Conservation (phyloP, 2,113 vertebrate species). For the Hippocampus guttulatus region DNA sequence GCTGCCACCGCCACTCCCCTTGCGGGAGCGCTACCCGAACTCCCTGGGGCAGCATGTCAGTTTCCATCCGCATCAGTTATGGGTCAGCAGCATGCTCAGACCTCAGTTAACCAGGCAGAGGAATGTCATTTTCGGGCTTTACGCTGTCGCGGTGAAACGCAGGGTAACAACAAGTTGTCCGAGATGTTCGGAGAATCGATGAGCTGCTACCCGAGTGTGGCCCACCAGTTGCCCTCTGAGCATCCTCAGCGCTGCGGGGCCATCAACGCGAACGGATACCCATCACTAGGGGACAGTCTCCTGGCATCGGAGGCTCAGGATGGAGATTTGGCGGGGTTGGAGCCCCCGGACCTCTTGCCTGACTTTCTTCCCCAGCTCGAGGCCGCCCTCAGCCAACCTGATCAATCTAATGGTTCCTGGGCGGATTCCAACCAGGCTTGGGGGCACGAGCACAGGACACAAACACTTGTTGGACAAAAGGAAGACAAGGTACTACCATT, state of each 20-base stretch:
- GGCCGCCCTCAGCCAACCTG: slow-evolving; percentile 80
- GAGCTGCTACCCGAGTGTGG: slow-evolving; percentile 71
- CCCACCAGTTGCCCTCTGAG: slow-evolving; percentile 51
- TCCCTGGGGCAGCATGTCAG: slow-evolving; percentile 77
- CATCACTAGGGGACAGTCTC: slow-evolving; percentile 81
- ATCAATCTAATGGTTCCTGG: slow-evolving; percentile 65
- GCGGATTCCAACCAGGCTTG: slow-evolving; percentile 38
- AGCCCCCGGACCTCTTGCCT: slow-evolving; percentile 85
- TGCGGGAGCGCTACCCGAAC: slow-evolving; percentile 70
- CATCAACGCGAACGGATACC: slow-evolving; percentile 78
- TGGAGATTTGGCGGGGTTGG: slow-evolving; percentile 83
- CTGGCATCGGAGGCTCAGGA: slow-evolving; percentile 80
- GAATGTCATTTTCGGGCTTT: slow-evolving; percentile 82
- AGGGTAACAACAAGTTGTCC: slow-evolving; percentile 81
- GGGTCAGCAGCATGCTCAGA: slow-evolving; percentile 67
- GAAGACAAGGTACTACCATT: slow-evolving; percentile 61
- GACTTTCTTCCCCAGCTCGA: slow-evolving; percentile 90
- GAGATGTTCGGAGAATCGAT: slow-evolving; percentile 85
- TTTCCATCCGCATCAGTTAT: slow-evolving; percentile 79
- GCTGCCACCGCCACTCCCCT: slow-evolving; percentile 65
- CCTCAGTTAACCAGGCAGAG: slow-evolving; percentile 72
- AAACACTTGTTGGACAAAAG: slow-evolving; percentile 45
- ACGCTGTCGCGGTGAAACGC: slow-evolving; percentile 79
- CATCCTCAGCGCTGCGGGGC: slow-evolving; percentile 51
- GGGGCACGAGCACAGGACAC: slow-evolving; percentile 33